A percentile compares a stretch with the other conserved stretches of the same genome.
These are phyloP conservation scores for Aporrectodea caliginosa DNA, from an alignment of 1,140 invertebrate genomes.

Conservation along the genomic window DNA sequence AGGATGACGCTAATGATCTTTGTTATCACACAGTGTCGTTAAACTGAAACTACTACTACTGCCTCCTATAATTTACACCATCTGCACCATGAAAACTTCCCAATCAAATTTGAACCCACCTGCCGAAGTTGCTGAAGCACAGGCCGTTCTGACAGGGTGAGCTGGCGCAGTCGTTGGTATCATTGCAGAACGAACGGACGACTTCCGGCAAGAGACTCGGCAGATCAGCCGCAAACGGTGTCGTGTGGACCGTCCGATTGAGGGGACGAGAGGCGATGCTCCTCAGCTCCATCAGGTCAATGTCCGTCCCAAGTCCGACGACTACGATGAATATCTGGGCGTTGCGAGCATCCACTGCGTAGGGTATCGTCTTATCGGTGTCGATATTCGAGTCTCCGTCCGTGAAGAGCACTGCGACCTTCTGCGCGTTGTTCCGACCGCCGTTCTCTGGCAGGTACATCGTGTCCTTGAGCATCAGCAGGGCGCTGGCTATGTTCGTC, in stretches of 20 bases:
- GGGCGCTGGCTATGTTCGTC: constrained; percentile 26
- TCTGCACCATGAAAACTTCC: no score
- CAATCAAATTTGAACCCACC: no score
- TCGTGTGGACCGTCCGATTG: background rate
- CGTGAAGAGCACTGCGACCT: constrained; percentile 38
- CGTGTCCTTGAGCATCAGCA: constrained; percentile 1
- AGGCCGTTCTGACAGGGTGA: background rate
- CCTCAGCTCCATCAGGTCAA: background rate
- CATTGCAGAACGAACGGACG: background rate
- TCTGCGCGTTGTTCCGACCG: constrained; percentile 29
- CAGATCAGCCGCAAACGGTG: background rate
- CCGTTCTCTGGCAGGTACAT: constrained; percentile 9
- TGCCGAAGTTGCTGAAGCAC: background rate
- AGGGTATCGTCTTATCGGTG: constrained; percentile 24
- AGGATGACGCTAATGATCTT: no score
- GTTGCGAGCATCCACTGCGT: constrained; percentile 10
- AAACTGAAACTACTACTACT: no score
- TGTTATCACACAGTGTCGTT: no score
- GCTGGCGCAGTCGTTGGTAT: background rate
- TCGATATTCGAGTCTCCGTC: constrained; percentile 42
- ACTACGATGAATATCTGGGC: constrained; percentile 14
- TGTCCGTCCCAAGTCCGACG: constrained; percentile 19
- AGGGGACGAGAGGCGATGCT: background rate
- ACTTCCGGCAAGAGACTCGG: background rate
- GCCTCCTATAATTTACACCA: no score